These are phyloP conservation scores for Leucophenga montana DNA, from an alignment of 2,888 invertebrate species.

Conservation along the genomic window DNA sequence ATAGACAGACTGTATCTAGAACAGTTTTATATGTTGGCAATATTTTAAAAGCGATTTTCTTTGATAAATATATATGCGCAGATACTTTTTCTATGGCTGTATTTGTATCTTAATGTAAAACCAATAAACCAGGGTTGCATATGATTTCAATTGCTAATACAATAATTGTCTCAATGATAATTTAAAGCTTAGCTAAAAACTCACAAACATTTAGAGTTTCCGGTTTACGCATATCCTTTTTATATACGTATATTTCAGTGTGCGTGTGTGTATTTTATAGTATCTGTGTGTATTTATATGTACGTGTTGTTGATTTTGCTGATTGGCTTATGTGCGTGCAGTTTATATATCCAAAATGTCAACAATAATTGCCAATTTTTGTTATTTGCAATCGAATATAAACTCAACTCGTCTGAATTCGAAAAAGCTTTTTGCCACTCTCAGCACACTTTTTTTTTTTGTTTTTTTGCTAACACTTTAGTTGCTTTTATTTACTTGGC, in stretches of 20 bases:
- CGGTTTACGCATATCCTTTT: no score
- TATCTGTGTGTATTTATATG: slow-evolving; percentile 38
- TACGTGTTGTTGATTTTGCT: slow-evolving; percentile 59
- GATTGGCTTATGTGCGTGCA: slow-evolving; percentile 53
- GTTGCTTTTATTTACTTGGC: background rate
- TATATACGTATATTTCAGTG: slow-evolving; percentile 6
- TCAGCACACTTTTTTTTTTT: background rate
- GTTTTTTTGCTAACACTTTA: background rate
- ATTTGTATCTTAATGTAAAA: background rate
- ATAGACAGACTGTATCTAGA: slow-evolving; percentile 31
- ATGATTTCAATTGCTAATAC: slow-evolving; percentile 12
- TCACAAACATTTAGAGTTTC: background rate
- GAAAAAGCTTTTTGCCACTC: background rate
- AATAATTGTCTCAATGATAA: slow-evolving; percentile 11
- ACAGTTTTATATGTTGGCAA: slow-evolving; percentile 56
- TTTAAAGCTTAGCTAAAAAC: background rate
- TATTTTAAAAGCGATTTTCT: slow-evolving; percentile 63
- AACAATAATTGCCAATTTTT: slow-evolving; percentile 58
- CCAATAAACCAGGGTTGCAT: slow-evolving; percentile 3
- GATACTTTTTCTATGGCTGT: background rate
- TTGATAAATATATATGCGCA: slow-evolving; percentile 23
- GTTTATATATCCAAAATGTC: slow-evolving; percentile 33
- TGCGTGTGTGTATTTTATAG: slow-evolving; percentile 31
- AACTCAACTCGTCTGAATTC: background rate
- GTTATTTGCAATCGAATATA: slow-evolving; percentile 1